A percentile compares a stretch with the other conserved stretches of the same genome.
These are phyloP conservation scores for Oncorhynchus keta DNA, from an alignment of 2,113 vertebrate genomes.

Conservation along the genomic window DNA sequence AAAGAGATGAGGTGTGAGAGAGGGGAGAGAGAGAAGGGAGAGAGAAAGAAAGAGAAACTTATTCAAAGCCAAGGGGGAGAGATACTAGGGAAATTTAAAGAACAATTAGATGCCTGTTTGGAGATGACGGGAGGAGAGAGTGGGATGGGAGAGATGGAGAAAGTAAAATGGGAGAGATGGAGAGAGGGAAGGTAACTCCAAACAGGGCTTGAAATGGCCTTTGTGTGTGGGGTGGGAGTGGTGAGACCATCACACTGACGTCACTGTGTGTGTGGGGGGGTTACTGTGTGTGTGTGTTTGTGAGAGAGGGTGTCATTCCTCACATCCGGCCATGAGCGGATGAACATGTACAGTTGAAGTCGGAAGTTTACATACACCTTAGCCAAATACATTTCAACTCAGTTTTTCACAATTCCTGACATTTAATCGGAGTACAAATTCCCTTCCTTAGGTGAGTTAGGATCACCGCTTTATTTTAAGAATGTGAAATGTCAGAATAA, in stretches of 20 bases:
- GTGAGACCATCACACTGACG: slow-evolving; percentile 23
- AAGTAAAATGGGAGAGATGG: no score
- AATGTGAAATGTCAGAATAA: no score
- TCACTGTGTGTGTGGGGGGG: not conserved
- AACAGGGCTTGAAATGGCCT: slow-evolving; percentile 52
- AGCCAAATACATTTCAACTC: no score
- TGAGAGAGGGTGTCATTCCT: not conserved
- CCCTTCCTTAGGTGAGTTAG: no score
- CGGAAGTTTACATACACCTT: no score
- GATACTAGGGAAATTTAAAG: slow-evolving; percentile 23
- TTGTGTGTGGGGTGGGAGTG: slow-evolving; percentile 25
- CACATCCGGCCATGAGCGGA: not conserved
- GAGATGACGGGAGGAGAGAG: not conserved
- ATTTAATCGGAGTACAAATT: no score
- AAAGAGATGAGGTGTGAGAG: no score
- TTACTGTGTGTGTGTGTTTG: no score
- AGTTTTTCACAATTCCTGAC: no score
- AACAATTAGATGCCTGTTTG: not conserved
- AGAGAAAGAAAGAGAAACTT: no score
- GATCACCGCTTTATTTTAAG: no score
- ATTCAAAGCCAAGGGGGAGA: slow-evolving; percentile 23
- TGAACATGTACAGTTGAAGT: not conserved
- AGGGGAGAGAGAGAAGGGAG: no score
- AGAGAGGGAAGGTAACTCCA: slow-evolving; percentile 29
- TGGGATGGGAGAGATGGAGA: slow-evolving; percentile 39